Conservation (phyloP, 2,113 vertebrate species). For the Eonycteris spelaea region DNA sequence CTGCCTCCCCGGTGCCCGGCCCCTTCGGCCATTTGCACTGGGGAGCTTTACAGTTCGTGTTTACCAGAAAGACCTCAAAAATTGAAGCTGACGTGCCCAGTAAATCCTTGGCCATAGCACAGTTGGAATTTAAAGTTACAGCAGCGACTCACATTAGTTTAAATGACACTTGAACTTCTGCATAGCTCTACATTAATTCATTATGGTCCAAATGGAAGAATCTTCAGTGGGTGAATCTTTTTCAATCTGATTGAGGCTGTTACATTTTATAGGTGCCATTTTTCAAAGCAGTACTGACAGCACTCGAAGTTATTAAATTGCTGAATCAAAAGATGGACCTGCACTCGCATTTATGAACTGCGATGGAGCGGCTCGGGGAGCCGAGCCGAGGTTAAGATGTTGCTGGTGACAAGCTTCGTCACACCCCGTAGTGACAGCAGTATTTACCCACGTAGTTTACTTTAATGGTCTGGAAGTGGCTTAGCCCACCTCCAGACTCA, state of each 20-base stretch:
- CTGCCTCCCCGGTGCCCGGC: slow-evolving; percentile 45
- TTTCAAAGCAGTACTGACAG: slow-evolving; percentile 98
- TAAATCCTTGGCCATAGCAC: slow-evolving; percentile 77
- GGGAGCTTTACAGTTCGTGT: slow-evolving; percentile 55
- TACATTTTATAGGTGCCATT: slow-evolving; percentile 98
- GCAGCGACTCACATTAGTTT: slow-evolving; percentile 87
- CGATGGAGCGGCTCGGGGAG: slow-evolving; percentile 80
- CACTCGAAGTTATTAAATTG: slow-evolving; percentile 98
- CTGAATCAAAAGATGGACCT: slow-evolving; percentile 90
- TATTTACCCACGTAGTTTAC: slow-evolving; percentile 85
- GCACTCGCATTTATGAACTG: slow-evolving; percentile 85
- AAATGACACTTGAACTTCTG: slow-evolving; percentile 96
- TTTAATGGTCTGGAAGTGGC: slow-evolving; percentile 85
- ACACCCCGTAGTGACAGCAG: slow-evolving; percentile 80
- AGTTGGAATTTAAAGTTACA: slow-evolving; percentile 81
- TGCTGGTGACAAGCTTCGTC: slow-evolving; percentile 81
- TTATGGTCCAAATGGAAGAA: slow-evolving; percentile 91
- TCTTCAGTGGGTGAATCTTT: slow-evolving; percentile 91
- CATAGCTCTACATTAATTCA: slow-evolving; percentile 96
- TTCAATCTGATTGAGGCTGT: slow-evolving; percentile 97
- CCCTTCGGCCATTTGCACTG: slow-evolving; percentile 40
- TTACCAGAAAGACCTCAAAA: slow-evolving; percentile 75
- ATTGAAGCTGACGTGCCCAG: slow-evolving; percentile 75
- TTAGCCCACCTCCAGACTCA: slow-evolving; percentile 85
- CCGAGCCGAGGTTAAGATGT: slow-evolving; percentile 80